phyloP scores from a whole-genome alignment of 1,140 invertebrate genomes.

The Helicoverpa armigera region DNA sequence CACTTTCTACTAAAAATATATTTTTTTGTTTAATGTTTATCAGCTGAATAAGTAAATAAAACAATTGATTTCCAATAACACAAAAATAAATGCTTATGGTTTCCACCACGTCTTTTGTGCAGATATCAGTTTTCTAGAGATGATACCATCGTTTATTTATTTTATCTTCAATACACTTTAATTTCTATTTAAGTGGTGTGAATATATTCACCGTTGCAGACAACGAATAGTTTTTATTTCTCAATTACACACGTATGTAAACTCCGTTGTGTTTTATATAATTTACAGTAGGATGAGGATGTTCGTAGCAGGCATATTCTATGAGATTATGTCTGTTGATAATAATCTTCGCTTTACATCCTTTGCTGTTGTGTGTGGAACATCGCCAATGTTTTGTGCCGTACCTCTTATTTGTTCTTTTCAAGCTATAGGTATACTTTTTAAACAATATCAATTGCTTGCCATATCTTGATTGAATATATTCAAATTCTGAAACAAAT shows the following conservation, averaged over 20 bases:
- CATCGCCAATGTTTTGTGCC: constrained; percentile 55
- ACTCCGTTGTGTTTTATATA: background rate
- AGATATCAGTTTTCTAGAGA: too few species aligned
- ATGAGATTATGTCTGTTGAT: background rate
- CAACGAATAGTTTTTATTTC: background rate
- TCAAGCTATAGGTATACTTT: constrained; percentile 28
- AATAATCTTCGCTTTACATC: constrained; percentile 51
- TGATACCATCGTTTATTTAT: too few species aligned
- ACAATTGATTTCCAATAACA: too few species aligned
- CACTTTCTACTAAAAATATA: too few species aligned
- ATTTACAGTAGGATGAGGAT: constrained; percentile 10
- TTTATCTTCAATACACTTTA: too few species aligned
- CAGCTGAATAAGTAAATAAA: too few species aligned
- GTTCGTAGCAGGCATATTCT: background rate
- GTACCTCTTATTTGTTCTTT: background rate
- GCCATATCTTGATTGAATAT: too few species aligned
- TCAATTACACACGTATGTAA: too few species aligned
- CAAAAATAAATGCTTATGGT: too few species aligned
- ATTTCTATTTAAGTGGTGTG: background rate
- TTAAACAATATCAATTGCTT: background rate
- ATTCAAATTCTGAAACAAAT: too few species aligned
- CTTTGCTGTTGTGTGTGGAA: constrained; percentile 56
- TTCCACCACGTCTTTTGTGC: too few species aligned
- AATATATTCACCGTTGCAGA: background rate
- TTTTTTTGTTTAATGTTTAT: too few species aligned